These are phyloP conservation scores for Platyscapa corneri DNA, from an alignment of 1,140 invertebrate genomes.

Conservation along the genomic window DNA sequence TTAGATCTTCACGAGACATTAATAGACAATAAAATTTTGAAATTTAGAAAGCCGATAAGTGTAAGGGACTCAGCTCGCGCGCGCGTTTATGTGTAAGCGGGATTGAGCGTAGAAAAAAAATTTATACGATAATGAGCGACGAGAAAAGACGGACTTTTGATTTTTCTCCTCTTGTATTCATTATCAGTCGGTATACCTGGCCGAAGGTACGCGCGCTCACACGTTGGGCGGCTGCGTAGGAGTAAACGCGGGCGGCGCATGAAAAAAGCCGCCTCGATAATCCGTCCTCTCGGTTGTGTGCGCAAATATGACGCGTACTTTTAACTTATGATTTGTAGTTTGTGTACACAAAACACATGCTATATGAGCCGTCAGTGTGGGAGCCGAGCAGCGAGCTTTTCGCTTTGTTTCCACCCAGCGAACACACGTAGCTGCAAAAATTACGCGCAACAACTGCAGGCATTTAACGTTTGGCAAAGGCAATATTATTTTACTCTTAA, in stretches of 20 bases:
- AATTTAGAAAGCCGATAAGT: no score
- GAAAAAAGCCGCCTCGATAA: slow-evolving; percentile 19
- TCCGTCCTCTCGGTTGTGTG: background rate
- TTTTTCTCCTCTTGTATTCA: background rate
- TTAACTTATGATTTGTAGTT: background rate
- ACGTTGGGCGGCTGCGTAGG: background rate
- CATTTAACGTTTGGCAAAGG: background rate
- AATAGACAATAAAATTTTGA: no score
- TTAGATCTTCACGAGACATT: no score
- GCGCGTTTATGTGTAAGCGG: no score
- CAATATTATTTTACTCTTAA: background rate
- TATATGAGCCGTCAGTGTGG: background rate
- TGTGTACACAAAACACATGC: background rate
- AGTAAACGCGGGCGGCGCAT: background rate
- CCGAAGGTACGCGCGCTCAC: background rate
- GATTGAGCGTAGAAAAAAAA: background rate
- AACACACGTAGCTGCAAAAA: background rate
- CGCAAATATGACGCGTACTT: no score
- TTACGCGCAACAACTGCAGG: no score
- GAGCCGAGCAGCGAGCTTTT: background rate
- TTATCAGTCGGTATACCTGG: background rate
- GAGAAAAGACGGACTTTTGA: no score
- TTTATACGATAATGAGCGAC: no score
- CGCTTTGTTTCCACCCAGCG: background rate
- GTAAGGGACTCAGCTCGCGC: no score